Percentiles rank a stretch among this genome's conserved stretches.
Conservation (phyloP, 92 coral and sea anemone genomes). For the Bergia sp. region DNA sequence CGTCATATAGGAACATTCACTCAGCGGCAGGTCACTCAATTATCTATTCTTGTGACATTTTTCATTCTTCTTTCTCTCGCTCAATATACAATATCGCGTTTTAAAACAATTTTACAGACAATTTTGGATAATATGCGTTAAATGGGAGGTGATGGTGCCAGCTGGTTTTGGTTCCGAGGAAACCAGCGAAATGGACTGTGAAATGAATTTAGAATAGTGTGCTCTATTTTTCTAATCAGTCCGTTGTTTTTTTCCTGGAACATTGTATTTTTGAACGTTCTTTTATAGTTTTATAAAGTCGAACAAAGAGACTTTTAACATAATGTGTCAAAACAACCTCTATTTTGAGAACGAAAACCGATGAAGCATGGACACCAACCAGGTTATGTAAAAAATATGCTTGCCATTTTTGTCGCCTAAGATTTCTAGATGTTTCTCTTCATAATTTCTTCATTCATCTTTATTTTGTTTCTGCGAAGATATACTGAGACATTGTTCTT, state of each 20-base stretch:
- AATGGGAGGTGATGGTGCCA: too few relatives aligned
- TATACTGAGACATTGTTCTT: too few relatives aligned
- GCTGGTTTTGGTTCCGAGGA: too few relatives aligned
- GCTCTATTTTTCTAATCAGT: neutral
- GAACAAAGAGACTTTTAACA: constrained; percentile 1
- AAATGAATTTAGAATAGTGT: neutral
- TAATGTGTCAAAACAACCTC: constrained; percentile 9
- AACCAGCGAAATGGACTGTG: neutral
- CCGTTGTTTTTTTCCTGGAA: neutral
- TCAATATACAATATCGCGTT: neutral
- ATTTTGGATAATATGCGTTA: too few relatives aligned
- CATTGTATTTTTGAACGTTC: neutral
- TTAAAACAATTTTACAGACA: too few relatives aligned
- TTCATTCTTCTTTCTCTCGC: neutral
- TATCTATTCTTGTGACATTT: neutral
- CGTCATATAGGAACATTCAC: constrained; percentile 28
- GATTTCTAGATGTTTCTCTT: too few relatives aligned
- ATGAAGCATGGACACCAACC: neutral
- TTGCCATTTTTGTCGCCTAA: neutral
- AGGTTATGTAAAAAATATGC: neutral
- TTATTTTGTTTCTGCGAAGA: too few relatives aligned
- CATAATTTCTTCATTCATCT: too few relatives aligned
- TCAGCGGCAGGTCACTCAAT: neutral
- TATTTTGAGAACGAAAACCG: neutral
- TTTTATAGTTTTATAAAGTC: neutral